A percentile compares a stretch with the other conserved stretches of the same genome.
Evolutionary conservation across 2,888 invertebrate species (phyloP).

Genomic region (Coelogynopora nodosa): DNA sequence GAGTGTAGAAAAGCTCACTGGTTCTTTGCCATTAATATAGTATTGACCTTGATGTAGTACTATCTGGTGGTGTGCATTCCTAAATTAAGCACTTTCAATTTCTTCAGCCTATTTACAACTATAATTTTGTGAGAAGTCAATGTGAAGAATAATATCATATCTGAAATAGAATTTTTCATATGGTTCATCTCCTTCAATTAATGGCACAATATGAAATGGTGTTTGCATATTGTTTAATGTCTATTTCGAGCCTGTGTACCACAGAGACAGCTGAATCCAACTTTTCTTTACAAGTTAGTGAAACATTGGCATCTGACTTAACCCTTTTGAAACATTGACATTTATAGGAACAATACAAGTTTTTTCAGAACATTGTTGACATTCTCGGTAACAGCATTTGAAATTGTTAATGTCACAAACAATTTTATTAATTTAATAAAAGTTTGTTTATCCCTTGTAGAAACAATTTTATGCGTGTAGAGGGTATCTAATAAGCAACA

Average conservation of each 20-base stretch:
- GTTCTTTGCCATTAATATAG: slow-evolving; percentile 25
- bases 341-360: slow-evolving; percentile 18
- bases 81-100: background rate
- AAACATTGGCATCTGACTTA: slow-evolving; percentile 23
- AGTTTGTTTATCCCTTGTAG: background rate
- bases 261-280: slow-evolving; percentile 20
- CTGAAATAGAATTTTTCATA: background rate
- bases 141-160: background rate
- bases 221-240: background rate
- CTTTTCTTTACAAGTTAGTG: slow-evolving; percentile 10
- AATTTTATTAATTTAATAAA: background rate
- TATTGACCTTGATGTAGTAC: slow-evolving; percentile 2
- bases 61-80: slow-evolving; percentile 25
- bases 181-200: slow-evolving; percentile 15
- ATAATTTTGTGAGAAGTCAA: slow-evolving; percentile 33
- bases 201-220: slow-evolving; percentile 7
- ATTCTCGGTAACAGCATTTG: slow-evolving; percentile 25
- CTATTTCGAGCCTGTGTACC: slow-evolving; percentile 17
- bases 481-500: background rate
- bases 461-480: background rate
- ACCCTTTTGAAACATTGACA: background rate
- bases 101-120: slow-evolving; percentile 13
- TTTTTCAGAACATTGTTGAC: slow-evolving; percentile 19
- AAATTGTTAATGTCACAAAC: slow-evolving; percentile 9
- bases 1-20: slow-evolving; percentile 15